These are phyloP conservation scores for Drosophila pseudotakahashii DNA, from an alignment of 2,888 invertebrate genomes.

Conservation along the genomic window DNA sequence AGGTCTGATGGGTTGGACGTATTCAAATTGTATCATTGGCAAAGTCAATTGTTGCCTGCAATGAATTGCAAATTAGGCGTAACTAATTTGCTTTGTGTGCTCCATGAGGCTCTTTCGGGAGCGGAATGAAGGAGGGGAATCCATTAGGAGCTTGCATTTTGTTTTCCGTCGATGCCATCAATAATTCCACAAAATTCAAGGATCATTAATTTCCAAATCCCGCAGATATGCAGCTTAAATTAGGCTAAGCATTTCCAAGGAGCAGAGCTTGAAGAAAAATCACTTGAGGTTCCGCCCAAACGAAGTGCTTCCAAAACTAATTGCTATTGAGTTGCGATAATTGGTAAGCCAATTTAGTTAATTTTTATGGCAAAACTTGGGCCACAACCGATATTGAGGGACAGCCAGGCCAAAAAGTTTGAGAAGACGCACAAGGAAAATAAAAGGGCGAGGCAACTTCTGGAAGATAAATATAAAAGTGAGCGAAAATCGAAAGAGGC, in stretches of 20 bases:
- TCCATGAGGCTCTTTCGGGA: conserved; percentile 5
- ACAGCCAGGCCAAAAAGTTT: conserved; percentile 5
- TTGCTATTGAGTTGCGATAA: conserved; percentile 43
- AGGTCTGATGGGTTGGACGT: conserved; percentile 4
- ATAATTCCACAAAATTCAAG: conserved; percentile 59
- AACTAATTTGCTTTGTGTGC: conserved; percentile 69
- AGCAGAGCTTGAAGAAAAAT: conserved; percentile 1
- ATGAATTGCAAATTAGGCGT: conserved; percentile 73
- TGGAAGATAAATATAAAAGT: conserved; percentile 1
- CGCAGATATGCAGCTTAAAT: conserved; percentile 15
- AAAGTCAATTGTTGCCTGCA: conserved; percentile 63
- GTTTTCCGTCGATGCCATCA: conserved; percentile 8
- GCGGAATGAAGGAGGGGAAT: conserved; percentile 11
- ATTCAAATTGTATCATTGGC: conserved; percentile 61
- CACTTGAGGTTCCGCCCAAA: conserved; percentile 24
- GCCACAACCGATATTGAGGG: conserved; percentile 11
- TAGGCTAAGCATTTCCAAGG: conserved; percentile 8
- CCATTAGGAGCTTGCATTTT: conserved; percentile 35
- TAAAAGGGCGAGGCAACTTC: conserved; percentile 9
- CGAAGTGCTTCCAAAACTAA: conserved; percentile 32
- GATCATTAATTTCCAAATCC: conserved; percentile 51
- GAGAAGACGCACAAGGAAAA: neutral
- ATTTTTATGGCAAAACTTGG: conserved; percentile 49
- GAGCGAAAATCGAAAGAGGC: neutral
- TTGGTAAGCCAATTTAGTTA: conserved; percentile 44